Evolutionary conservation across 2,113 vertebrate genomes (phyloP), one percentile per base, ranked within the genome.

Genomic region (Rhagologus leucostigma): DNA sequence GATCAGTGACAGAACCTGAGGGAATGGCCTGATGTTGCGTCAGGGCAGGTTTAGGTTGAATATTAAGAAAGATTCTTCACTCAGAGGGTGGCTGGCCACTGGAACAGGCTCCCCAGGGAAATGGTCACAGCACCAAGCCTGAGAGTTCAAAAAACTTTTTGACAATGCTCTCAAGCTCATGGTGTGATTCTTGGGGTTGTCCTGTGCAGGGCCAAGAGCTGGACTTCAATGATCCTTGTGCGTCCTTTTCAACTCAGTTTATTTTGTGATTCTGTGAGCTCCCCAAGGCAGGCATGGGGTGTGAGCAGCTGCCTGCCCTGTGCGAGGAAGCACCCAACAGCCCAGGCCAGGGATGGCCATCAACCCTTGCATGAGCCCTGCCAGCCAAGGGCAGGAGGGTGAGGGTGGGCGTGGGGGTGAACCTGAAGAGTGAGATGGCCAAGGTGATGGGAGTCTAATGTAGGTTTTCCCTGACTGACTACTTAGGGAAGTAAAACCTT

Each of bases 281-380:
- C n/a, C 12, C 5, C 14, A 2, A 21, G 68, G 7, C 33, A 17
- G 32, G 52, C 24, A 0, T 64, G n/a, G 39, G 39, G 8, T 27
- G 46, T 17, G 9, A 41, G 68, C 33, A 37, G 49, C 64, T 9
- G 47, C 35, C 35, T 20, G 19, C 8, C 32, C 11, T 4, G 18
- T 7, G 39, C 0, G 3, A 53, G 27, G 68, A 4, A 8, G 35
- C 18, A 4, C 11, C 6, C 35, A 7, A 46, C 12, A 5, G 56
- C 42, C 11, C 19, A 5, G 16, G 30, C 3, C 22, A 7, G 65
- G 19, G 23, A n/a, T 55, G 7, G 41, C 10, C 0, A 1, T 1
- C 20, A 7, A 3, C 30, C 11, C 13, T 24, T 1, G 2, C 1
- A 0, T 3, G 3, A 50, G 24, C 13, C 57, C 7, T 13, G 6